Conservation (phyloP, 2,113 vertebrate species). For the Semicossyphus pulcher region DNA sequence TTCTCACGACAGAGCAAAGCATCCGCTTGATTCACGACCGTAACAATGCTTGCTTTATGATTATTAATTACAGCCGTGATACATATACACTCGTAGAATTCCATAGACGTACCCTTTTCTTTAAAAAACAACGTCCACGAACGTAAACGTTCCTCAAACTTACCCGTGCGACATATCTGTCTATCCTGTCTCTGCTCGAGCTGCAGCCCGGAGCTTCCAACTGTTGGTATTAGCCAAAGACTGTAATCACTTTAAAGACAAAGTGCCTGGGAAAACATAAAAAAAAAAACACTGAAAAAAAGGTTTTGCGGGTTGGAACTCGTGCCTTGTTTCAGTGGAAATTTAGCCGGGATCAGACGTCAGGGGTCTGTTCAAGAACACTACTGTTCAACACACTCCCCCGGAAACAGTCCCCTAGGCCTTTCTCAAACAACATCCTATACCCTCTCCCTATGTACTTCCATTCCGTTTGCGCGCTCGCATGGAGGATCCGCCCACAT, state of each 20-base stretch:
- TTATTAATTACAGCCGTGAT: too few species aligned
- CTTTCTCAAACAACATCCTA: too few species aligned
- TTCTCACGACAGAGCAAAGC: too few species aligned
- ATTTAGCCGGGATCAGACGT: slow-evolving; percentile 32
- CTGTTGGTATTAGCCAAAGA: background rate
- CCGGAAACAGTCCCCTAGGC: slow-evolving; percentile 48
- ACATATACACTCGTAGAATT: background rate
- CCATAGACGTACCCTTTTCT: background rate
- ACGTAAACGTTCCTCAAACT: background rate
- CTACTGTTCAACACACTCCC: background rate
- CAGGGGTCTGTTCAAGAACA: slow-evolving; percentile 49
- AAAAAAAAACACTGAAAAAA: too few species aligned
- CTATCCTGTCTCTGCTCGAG: background rate
- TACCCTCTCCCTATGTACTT: too few species aligned
- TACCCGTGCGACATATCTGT: slow-evolving; percentile 50
- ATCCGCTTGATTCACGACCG: too few species aligned
- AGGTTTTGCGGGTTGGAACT: background rate
- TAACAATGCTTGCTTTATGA: too few species aligned
- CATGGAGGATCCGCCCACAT: too few species aligned
- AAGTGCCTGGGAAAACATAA: background rate
- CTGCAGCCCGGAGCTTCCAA: background rate
- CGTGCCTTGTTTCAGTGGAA: background rate
- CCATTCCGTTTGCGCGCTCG: too few species aligned
- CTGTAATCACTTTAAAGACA: background rate
- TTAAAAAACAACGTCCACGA: background rate